phyloP scores from a whole-genome alignment of 2,888 invertebrate species.

The Metellina segmentata region DNA sequence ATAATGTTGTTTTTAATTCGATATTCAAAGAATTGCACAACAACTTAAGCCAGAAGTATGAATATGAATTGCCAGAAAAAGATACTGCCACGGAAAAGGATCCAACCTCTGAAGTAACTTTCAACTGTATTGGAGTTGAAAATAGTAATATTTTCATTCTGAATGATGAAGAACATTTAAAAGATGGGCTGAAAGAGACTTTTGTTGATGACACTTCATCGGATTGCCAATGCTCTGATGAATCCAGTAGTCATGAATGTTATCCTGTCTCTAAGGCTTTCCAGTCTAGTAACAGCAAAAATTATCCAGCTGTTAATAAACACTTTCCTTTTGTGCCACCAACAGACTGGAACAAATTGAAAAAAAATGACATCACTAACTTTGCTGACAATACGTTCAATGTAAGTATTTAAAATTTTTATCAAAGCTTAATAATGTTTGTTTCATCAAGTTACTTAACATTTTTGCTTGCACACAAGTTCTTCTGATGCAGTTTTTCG shows the following conservation, averaged over 20 bases:
- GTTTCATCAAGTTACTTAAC: too few relatives aligned
- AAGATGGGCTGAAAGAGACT: slow-evolving; percentile 68
- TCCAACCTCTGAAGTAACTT: neutral
- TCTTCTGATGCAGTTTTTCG: too few relatives aligned
- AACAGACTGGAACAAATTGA: slow-evolving; percentile 49
- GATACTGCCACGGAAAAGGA: neutral
- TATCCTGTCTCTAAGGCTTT: slow-evolving; percentile 38
- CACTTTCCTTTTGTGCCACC: slow-evolving; percentile 66
- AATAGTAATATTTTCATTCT: slow-evolving; percentile 14
- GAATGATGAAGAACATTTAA: slow-evolving; percentile 55
- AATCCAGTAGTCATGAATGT: slow-evolving; percentile 50
- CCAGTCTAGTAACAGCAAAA: neutral
- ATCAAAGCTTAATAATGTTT: neutral
- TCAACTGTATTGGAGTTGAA: slow-evolving; percentile 2
- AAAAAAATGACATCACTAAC: slow-evolving; percentile 18
- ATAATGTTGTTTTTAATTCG: slow-evolving; percentile 22
- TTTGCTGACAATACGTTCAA: slow-evolving; percentile 49
- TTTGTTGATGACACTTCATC: slow-evolving; percentile 71
- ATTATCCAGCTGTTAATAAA: slow-evolving; percentile 45
- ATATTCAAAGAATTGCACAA: slow-evolving; percentile 65
- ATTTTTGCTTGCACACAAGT: too few relatives aligned
- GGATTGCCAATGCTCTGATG: slow-evolving; percentile 69
- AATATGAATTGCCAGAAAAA: slow-evolving; percentile 66
- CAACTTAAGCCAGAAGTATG: slow-evolving; percentile 63
- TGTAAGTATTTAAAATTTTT: slow-evolving; percentile 36